Conservation (phyloP, 2,888 invertebrate genomes). For the Sylvicola cinctus region DNA sequence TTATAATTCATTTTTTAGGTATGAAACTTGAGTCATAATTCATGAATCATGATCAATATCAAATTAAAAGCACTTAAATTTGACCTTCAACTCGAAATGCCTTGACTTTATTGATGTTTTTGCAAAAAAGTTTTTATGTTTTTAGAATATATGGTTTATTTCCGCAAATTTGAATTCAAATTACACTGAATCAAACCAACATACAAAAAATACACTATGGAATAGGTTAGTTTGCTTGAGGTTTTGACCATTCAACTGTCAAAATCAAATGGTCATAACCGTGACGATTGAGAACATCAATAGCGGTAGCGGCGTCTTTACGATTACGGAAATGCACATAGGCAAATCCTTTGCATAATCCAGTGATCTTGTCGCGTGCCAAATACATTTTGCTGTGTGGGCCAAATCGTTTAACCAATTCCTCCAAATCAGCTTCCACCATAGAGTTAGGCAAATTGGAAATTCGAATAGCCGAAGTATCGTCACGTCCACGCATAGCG, state of each 20-base stretch:
- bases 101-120: too few species aligned
- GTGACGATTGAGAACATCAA: conserved; percentile 70
- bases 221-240: conserved; percentile 36
- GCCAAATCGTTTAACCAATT: conserved; percentile 86
- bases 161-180: too few species aligned
- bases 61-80: too few species aligned
- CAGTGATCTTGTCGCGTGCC: conserved; percentile 81
- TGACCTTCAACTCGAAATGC: too few species aligned
- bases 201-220: too few species aligned
- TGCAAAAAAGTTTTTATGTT: too few species aligned
- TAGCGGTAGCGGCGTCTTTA: conserved; percentile 83
- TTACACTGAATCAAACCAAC: too few species aligned
- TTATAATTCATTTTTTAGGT: too few species aligned
- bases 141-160: too few species aligned
- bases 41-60: too few species aligned
- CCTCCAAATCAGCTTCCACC: conserved; percentile 84
- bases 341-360: conserved; percentile 89
- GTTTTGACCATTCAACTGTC: conserved; percentile 98
- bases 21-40: too few species aligned
- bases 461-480: conserved; percentile 83
- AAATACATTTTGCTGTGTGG: conserved; percentile 83
- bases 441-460: conserved; percentile 95
- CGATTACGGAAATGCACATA: conserved; percentile 91
- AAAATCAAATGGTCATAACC: conserved; percentile 97
- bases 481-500: conserved; percentile 42